Conservation (phyloP, 2,113 vertebrate species). For the Pavo muticus region DNA sequence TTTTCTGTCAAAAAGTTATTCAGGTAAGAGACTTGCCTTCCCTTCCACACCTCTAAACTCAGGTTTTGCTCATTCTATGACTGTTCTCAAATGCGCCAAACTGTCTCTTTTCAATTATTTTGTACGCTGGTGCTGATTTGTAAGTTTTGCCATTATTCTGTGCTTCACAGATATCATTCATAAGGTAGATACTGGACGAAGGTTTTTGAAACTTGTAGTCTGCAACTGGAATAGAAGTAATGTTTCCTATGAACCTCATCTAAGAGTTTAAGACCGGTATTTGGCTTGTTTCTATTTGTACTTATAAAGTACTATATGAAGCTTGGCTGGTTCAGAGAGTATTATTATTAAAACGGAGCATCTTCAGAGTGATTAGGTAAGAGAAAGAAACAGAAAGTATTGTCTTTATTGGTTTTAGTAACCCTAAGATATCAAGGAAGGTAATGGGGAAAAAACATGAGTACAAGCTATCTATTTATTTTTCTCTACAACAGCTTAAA, state of each 20-base stretch:
- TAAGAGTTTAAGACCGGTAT: background rate
- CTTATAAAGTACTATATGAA: background rate
- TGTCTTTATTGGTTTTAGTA: background rate
- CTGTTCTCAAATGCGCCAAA: background rate
- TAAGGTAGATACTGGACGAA: background rate
- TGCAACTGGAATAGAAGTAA: background rate
- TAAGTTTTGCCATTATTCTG: background rate
- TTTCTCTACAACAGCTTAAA: background rate
- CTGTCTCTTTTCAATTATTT: background rate
- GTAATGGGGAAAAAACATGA: background rate
- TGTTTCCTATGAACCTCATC: background rate
- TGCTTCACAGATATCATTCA: background rate
- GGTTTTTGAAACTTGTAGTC: background rate
- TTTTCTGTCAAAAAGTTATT: background rate
- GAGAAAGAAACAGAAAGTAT: background rate
- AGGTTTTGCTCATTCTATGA: background rate
- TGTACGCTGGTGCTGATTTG: background rate
- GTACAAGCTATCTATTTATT: background rate
- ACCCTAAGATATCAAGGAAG: background rate
- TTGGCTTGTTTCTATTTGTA: background rate
- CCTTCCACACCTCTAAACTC: background rate
- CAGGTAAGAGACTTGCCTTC: constrained; percentile 51
- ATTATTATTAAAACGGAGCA: background rate
- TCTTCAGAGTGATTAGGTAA: background rate
- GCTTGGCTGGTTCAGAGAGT: background rate